phyloP scores from a whole-genome alignment of 2,888 invertebrate genomes.

The Clivina fossor region DNA sequence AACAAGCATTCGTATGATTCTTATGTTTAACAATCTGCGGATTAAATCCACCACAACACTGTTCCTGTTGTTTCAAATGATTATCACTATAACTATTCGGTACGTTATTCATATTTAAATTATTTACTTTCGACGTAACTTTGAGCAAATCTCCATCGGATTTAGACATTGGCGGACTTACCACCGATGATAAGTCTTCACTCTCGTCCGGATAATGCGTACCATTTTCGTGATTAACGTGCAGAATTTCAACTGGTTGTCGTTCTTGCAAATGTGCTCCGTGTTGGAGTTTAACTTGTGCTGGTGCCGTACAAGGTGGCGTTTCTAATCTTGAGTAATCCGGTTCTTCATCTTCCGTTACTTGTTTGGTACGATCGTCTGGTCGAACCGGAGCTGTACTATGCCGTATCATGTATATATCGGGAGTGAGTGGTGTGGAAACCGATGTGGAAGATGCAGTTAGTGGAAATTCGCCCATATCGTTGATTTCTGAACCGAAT shows the following conservation, averaged over 20 bases:
- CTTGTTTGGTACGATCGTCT: too few species aligned
- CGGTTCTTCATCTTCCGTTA: constrained; percentile 38
- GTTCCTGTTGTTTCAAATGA: constrained; percentile 48
- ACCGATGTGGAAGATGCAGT: constrained; percentile 54
- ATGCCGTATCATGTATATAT: constrained; percentile 29
- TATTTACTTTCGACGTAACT: constrained; percentile 38
- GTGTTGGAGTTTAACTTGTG: constrained; percentile 3
- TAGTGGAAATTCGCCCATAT: constrained; percentile 55
- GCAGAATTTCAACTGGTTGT: constrained; percentile 18
- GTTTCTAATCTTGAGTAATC: constrained; percentile 23
- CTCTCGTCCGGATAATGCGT: constrained; percentile 6
- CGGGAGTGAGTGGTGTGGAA: constrained; percentile 40
- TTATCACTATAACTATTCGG: constrained; percentile 46
- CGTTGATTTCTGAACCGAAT: constrained; percentile 59
- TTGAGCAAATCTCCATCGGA: constrained; percentile 47
- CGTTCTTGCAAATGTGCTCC: background rate
- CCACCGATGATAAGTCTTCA: constrained; percentile 6
- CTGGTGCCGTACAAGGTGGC: constrained; percentile 18
- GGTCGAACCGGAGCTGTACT: constrained; percentile 31
- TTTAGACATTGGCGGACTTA: constrained; percentile 41
- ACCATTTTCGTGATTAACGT: constrained; percentile 14
- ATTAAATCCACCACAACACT: constrained; percentile 57
- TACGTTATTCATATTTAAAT: constrained; percentile 36
- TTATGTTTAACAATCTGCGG: constrained; percentile 51
- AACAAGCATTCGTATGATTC: constrained; percentile 54